Conservation (phyloP, 2,888 invertebrate genomes). For the Andrena marginata region DNA sequence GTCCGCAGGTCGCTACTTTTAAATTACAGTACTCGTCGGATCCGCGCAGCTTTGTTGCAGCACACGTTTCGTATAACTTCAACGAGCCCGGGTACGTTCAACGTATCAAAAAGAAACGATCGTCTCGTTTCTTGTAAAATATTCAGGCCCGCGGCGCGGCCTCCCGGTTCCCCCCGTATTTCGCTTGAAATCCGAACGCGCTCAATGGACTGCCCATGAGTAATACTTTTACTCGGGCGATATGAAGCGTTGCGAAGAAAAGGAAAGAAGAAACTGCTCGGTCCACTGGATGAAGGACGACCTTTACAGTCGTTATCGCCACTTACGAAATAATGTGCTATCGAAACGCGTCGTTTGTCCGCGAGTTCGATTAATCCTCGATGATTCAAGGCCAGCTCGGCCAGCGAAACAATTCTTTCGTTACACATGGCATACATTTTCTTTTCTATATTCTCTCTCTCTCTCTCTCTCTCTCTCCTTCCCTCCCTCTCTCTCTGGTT, state of each 20-base stretch:
- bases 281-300: neutral
- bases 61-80: conserved; percentile 26
- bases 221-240: too few relatives aligned
- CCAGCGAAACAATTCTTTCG: conserved; percentile 52
- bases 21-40: conserved; percentile 56
- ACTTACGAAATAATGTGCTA: neutral
- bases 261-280: neutral
- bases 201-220: too few relatives aligned
- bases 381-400: conserved; percentile 44
- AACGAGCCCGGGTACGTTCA: neutral
- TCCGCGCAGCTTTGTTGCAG: conserved; percentile 53
- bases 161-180: neutral
- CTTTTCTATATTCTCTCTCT: conserved; percentile 39
- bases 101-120: conserved; percentile 46
- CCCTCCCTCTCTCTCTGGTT: neutral
- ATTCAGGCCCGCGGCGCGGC: neutral
- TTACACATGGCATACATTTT: conserved; percentile 49
- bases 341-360: conserved; percentile 3
- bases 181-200: too few relatives aligned
- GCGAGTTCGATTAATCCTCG: conserved; percentile 30
- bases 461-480: conserved; percentile 39
- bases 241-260: too few relatives aligned
- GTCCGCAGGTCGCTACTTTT: conserved; percentile 56
- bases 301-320: neutral
- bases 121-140: neutral